A percentile compares a stretch with the other conserved stretches of the same genome.
These are phyloP conservation scores for Petroica traversi DNA, from an alignment of 2,113 vertebrate species.

Conservation along the genomic window DNA sequence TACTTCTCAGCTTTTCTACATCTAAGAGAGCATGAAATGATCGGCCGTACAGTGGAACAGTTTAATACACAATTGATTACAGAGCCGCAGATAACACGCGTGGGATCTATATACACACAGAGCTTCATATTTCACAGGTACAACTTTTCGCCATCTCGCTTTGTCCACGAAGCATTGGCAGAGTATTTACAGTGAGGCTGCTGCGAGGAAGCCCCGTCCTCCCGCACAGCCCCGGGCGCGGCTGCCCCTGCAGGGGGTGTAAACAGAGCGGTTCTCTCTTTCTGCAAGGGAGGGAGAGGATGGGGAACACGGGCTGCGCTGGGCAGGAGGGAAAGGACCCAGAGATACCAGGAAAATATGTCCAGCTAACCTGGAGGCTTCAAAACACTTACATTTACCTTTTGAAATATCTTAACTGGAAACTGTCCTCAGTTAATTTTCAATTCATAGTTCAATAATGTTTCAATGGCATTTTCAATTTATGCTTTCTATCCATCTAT, in stretches of 20 bases:
- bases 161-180: slow-evolving; percentile 19
- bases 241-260: neutral
- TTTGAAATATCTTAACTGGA: neutral
- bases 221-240: neutral
- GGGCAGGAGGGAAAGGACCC: neutral
- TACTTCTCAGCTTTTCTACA: slow-evolving; percentile 47
- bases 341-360: neutral
- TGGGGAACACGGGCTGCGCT: neutral
- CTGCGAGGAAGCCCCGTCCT: neutral
- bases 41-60: slow-evolving; percentile 21
- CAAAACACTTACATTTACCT: neutral
- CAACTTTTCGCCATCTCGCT: neutral
- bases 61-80: slow-evolving; percentile 54
- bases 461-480: neutral
- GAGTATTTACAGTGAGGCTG: slow-evolving; percentile 30
- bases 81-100: slow-evolving; percentile 25
- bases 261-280: neutral
- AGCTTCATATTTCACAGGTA: slow-evolving; percentile 52
- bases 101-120: slow-evolving; percentile 48
- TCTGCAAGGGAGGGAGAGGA: neutral
- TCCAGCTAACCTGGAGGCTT: neutral
- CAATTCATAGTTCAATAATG: neutral
- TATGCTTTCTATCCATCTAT: neutral
- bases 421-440: neutral
- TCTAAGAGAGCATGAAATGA: slow-evolving; percentile 30